Evolutionary conservation across 2,113 vertebrate species (phyloP), one percentile per base, ranked within the genome.

Genomic region (Climacteris rufus): DNA sequence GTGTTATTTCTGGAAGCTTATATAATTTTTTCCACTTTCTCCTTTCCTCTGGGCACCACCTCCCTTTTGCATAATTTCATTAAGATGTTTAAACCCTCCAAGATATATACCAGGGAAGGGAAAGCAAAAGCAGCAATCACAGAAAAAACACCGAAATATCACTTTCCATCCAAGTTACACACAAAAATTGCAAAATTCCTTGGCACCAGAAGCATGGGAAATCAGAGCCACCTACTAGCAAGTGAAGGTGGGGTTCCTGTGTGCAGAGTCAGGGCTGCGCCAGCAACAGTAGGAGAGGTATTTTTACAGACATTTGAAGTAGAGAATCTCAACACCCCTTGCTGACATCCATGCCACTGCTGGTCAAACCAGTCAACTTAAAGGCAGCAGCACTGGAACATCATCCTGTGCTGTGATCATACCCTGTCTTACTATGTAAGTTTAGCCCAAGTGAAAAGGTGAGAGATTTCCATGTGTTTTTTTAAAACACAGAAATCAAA

Each of bases 1-100:
- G 37, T 96, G 77, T 94, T 97, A 94, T 95, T 96, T 89, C 92
- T 96, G 94, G 94, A 97, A 80, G 18, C 21, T 82, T 45, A 49
- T 78, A 70, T 61, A 13, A 74, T 45, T 31, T 72, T 91, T 94
- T 92, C 61, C 85, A 66, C 82, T 91, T 93, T 78, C 72, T 90
- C 84, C 83, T 96, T 93, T 92, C 50, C 76, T 87, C 83, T 94
- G 83, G 93, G 78, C 91, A 97, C 52, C 24, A 16, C 40, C 53
- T 53, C 39, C 64, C 65, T 82, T 95, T 95, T 87, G 82, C 56
- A 92, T 75, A 66, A 92, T 83, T 92, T 72, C 74, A 86, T 89
- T 94, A 79, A 92, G 86, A 91, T 82, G 63, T 59, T 56, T 84
- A 91, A 77, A 92, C 60, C 93, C 49, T 97, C 94, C 97, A 97